Evolutionary conservation across 1,140 invertebrate genomes (phyloP).

Genomic region (Panonychus citri): DNA sequence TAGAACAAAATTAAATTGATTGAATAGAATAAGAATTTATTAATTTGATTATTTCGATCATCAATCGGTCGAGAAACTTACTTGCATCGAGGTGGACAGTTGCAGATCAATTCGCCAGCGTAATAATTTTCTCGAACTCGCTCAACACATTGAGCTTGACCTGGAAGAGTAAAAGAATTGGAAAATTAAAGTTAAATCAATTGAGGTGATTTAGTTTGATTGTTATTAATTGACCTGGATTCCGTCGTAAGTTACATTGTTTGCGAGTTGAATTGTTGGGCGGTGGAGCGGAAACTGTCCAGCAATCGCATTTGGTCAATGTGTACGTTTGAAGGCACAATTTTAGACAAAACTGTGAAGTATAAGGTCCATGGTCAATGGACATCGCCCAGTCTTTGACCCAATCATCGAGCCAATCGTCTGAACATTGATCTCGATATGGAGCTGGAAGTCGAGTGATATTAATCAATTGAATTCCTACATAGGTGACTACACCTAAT

Average conservation of each 20-base stretch:
- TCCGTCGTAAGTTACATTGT: constrained; percentile 3
- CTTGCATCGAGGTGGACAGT: constrained; percentile 9
- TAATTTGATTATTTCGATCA: no score
- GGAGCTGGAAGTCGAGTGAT: constrained; percentile 10
- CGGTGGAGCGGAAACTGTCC: constrained; percentile 6
- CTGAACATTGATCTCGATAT: constrained; percentile 8
- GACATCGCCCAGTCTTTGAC: constrained; percentile 3
- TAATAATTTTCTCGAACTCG: constrained; percentile 5
- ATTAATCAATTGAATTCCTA: constrained; percentile 11
- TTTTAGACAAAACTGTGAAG: constrained; percentile 11
- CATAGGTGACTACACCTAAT: constrained; percentile 9
- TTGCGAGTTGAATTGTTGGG: background rate
- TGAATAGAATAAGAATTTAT: background rate
- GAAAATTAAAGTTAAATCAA: no score
- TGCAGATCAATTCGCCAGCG: constrained; percentile 5
- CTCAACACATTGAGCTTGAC: background rate
- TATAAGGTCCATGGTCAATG: constrained; percentile 7
- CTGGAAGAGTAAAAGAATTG: background rate
- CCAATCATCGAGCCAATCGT: constrained; percentile 4
- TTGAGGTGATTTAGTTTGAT: background rate
- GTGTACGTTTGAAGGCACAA: constrained; percentile 5
- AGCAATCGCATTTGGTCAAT: constrained; percentile 5
- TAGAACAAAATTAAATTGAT: no score
- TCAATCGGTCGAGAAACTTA: background rate
- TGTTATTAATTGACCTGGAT: constrained; percentile 4